A percentile compares a stretch with the other conserved stretches of the same genome.
Conservation (phyloP, 2,797 vertebrate species). For the Scolopax bukidnonensis region DNA sequence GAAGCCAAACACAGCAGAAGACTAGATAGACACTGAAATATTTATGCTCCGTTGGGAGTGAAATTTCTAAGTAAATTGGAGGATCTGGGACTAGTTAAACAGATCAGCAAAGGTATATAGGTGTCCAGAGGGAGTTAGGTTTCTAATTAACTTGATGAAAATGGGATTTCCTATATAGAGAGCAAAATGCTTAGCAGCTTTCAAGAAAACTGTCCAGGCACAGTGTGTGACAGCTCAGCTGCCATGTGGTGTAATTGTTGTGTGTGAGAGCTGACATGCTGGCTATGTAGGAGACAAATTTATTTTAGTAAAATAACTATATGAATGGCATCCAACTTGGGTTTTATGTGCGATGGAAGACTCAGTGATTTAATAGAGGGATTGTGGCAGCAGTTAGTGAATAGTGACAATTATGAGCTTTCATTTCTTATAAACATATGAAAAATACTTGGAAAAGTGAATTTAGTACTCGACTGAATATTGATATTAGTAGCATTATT, state of each 20-base stretch:
- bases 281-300: background rate
- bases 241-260: background rate
- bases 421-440: background rate
- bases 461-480: background rate
- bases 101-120: background rate
- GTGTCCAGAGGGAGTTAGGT: background rate
- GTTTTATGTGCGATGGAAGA: background rate
- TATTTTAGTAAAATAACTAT: background rate
- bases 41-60: background rate
- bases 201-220: background rate
- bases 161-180: background rate
- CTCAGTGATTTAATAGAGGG: background rate
- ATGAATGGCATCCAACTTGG: background rate
- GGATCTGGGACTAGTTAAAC: background rate
- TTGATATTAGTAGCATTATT: background rate
- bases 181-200: background rate
- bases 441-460: background rate
- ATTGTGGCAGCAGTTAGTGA: background rate
- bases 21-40: background rate
- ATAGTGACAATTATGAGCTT: background rate
- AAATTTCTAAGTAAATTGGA: background rate
- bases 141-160: background rate
- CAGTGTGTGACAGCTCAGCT: background rate
- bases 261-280: fast-evolving
- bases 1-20: background rate